A percentile compares a stretch with the other conserved stretches of the same genome.
These are phyloP conservation scores for Drosophila atripex DNA, from an alignment of 2,888 invertebrate species.

Conservation along the genomic window DNA sequence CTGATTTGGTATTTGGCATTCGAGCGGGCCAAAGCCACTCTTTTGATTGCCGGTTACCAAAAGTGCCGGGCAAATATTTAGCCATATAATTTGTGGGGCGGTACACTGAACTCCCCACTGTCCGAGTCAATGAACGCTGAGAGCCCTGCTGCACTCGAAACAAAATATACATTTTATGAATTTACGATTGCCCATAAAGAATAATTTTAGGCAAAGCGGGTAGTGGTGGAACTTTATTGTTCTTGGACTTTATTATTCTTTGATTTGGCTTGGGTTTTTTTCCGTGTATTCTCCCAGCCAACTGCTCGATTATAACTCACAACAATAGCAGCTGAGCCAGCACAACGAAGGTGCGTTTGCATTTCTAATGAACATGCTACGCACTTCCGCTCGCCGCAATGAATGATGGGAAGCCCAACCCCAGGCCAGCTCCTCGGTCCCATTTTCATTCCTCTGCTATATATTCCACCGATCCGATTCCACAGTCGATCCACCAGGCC, in stretches of 20 bases:
- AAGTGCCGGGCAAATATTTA: constrained; percentile 76
- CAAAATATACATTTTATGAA: constrained; percentile 5
- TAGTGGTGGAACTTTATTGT: constrained; percentile 44
- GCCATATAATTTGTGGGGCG: constrained; percentile 72
- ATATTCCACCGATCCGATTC: constrained; percentile 6
- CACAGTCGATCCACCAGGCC: constrained; percentile 15
- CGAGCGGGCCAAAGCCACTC: constrained; percentile 16
- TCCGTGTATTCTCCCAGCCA: constrained; percentile 30
- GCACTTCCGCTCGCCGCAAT: constrained; percentile 78
- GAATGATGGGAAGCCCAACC: constrained; percentile 68
- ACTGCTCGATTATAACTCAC: constrained; percentile 65
- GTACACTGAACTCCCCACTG: constrained; percentile 44
- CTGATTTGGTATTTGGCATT: constrained; percentile 47
- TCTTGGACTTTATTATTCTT: constrained; percentile 49
- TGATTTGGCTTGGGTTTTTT: constrained; percentile 2
- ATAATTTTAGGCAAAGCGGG: background rate
- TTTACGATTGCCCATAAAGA: background rate
- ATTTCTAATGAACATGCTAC: constrained; percentile 82
- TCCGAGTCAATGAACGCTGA: constrained; percentile 37
- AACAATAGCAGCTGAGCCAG: constrained; percentile 33
- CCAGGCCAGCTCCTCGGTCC: constrained; percentile 16
- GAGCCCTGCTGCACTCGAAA: constrained; percentile 27
- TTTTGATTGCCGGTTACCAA: constrained; percentile 64
- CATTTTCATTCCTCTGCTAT: constrained; percentile 9
- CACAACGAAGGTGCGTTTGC: constrained; percentile 78